Evolutionary conservation across 2,797 vertebrate species (phyloP), one percentile per base, ranked within the genome.

Genomic region (Chloroceryle amazona): DNA sequence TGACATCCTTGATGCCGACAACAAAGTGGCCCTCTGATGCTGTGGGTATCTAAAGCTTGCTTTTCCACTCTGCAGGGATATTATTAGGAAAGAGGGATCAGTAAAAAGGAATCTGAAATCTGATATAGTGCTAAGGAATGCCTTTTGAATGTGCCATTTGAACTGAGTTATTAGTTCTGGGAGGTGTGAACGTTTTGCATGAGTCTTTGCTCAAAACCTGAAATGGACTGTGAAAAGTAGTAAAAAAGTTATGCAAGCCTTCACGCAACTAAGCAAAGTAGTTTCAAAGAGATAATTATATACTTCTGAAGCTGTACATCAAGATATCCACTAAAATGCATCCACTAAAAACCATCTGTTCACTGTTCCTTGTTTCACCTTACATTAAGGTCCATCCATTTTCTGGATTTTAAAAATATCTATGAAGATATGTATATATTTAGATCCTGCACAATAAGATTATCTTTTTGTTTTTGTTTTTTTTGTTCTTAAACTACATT

Each of bases 41-140:
- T 88, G 60, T 81, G 39, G 70, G 37, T 49, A 81, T 65, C 82
- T 79, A 65, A 42, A 66, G 58, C 63, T 84, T 70, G 60, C 51
- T 71, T 86, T 95, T 94, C 66, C 57, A 52, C 47, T n/a, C 23
- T 42, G 73, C 22, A 28, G 67, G 67, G 86, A 87, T 96, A 95
- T 95, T 94, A 89, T 91, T 96, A 96, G 91, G 94, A 92, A 94
- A 88, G 66, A 70, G 57, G 58, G 90, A 84, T 94, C 58, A 96
- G 93, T 75, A 86, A 96, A 96, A 90, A 89, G 80, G 91, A 90
- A 93, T 95, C 95, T 74, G 94, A 95, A 96, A 97, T 73, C 71
- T 33, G 86, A 96, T 90, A 83, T 81, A 91, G 60, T 22, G 52
- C 81, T 57, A 63, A 93, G 93, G 93, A 95, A 96, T 97, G 94